Evolutionary conservation across 2,113 vertebrate species (phyloP).

Genomic region (Peromyscus californicus): DNA sequence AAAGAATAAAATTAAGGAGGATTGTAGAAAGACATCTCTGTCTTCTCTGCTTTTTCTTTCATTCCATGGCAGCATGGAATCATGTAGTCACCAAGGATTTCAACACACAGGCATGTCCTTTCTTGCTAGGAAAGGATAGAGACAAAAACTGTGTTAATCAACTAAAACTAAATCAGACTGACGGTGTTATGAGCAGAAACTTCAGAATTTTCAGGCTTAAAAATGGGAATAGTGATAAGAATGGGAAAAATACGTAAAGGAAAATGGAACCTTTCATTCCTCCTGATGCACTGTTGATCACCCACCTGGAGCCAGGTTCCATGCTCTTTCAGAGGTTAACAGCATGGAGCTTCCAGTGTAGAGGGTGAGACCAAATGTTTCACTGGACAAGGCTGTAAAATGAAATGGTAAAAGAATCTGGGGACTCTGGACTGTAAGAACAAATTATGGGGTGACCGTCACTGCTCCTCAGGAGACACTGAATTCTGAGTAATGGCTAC

Average conservation of each 20-base stretch:
- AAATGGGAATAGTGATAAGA: background rate
- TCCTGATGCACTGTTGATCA: background rate
- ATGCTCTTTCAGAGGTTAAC: background rate
- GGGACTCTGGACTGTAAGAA: background rate
- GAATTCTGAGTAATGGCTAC: background rate
- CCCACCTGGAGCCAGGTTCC: background rate
- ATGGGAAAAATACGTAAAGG: background rate
- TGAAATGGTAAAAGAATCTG: background rate
- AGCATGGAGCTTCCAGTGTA: background rate
- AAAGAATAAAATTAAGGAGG: background rate
- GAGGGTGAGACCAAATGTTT: background rate
- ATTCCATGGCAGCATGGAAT: background rate
- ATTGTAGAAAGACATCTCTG: too few species aligned
- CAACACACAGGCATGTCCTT: background rate
- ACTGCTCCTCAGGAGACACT: background rate
- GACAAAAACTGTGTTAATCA: too few species aligned
- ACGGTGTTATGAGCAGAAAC: background rate
- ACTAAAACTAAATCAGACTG: background rate
- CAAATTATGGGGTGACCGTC: too few species aligned
- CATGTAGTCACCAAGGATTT: background rate
- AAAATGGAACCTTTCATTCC: background rate
- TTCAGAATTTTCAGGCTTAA: background rate
- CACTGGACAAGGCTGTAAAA: background rate
- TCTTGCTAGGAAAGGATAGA: background rate
- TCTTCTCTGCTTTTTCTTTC: background rate